Evolutionary conservation across 2,888 invertebrate species (phyloP).

Genomic region (Aquatica leii): DNA sequence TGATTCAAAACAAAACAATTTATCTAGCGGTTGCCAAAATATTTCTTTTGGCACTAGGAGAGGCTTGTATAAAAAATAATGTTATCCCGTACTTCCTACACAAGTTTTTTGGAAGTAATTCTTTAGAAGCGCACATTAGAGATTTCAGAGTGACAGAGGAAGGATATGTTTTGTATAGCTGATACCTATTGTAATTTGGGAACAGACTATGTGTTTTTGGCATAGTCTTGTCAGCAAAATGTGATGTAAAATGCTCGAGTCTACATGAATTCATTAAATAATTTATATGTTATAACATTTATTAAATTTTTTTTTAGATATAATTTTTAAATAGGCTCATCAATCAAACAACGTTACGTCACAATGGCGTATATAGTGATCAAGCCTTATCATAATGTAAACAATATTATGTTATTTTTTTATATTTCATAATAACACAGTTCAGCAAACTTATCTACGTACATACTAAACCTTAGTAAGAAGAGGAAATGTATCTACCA

Average conservation of each 20-base stretch:
- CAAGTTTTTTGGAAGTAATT: slow-evolving; percentile 24
- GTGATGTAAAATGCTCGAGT: slow-evolving; percentile 30
- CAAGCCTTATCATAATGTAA: neutral
- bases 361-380: slow-evolving; percentile 1
- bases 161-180: slow-evolving; percentile 49
- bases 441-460: slow-evolving; percentile 11
- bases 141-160: slow-evolving; percentile 46
- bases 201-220: slow-evolving; percentile 27
- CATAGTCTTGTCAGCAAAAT: slow-evolving; percentile 15
- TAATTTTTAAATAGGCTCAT: neutral
- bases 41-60: no score
- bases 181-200: slow-evolving; percentile 34
- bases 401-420: slow-evolving; percentile 13
- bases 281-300: slow-evolving; percentile 18
- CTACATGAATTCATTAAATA: slow-evolving; percentile 20
- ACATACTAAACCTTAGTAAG: neutral
- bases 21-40: neutral
- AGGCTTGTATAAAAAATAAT: slow-evolving; percentile 1
- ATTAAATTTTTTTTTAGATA: slow-evolving; percentile 5
- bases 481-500: slow-evolving; percentile 13
- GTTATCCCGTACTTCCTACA: slow-evolving; percentile 17
- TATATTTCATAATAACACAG: slow-evolving; percentile 16
- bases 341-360: neutral
- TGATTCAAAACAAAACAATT: no score
- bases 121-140: slow-evolving; percentile 38